phyloP scores from a whole-genome alignment of 1,140 invertebrate genomes.

The Steinernema feltiae region DNA sequence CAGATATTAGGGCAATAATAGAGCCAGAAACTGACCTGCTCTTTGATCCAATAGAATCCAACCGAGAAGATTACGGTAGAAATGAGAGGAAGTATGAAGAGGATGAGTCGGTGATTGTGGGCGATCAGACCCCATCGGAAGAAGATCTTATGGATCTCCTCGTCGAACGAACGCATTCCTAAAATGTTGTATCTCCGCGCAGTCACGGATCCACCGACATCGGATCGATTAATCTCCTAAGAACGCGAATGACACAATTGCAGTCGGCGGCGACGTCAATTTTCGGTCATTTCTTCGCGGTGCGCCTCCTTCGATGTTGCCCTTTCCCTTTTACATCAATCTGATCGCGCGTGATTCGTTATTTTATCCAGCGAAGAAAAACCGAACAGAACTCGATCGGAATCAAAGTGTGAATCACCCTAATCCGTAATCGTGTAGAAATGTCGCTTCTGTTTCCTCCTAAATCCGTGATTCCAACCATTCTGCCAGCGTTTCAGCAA shows the following conservation, averaged over 20 bases:
- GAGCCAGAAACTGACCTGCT: conserved; percentile 40
- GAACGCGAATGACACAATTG: conserved; percentile 13
- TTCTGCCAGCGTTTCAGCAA: too few relatives aligned
- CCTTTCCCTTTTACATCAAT: not conserved
- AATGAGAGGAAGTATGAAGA: not conserved
- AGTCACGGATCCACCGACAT: conserved; percentile 3
- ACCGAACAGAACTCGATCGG: too few relatives aligned
- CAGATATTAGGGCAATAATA: conserved; percentile 18
- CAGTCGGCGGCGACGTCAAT: not conserved
- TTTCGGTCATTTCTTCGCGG: not conserved
- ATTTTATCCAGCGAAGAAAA: too few relatives aligned
- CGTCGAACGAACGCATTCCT: conserved; percentile 20
- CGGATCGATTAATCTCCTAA: conserved; percentile 9
- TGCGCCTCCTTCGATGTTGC: not conserved
- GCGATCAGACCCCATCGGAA: conserved; percentile 45
- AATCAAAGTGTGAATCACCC: too few relatives aligned
- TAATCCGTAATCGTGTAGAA: too few relatives aligned
- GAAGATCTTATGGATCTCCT: conserved; percentile 21
- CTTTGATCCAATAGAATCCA: conserved; percentile 52
- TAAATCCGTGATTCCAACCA: not conserved
- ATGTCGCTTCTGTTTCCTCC: not conserved
- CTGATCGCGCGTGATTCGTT: too few relatives aligned
- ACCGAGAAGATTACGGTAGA: conserved; percentile 32
- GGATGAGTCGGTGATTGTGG: conserved; percentile 16
- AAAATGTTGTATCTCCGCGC: not conserved